Base-by-base conservation (phyloP, 1,140 invertebrate species). In the Nomia melanderi region DNA sequence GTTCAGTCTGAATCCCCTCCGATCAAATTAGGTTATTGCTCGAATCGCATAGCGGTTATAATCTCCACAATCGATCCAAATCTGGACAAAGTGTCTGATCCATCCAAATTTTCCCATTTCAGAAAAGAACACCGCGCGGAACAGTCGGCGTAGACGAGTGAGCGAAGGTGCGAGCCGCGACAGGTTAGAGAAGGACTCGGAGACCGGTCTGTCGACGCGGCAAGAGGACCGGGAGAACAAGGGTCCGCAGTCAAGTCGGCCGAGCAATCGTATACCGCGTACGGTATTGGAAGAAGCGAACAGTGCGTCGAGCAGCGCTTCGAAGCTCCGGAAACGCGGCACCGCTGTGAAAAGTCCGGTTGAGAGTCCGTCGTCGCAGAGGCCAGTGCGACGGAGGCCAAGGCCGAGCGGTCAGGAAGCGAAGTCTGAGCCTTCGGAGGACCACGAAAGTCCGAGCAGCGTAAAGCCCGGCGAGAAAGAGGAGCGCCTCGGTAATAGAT, bases 201-300 rank as follows among this genome's bases (percentile, higher is more conserved):
- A 89, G 25, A 77, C 83, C 17, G 81, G 72, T n/a, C 39, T 88
- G 47, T 84, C 88, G 29, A 80, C 85, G 53, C 86, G 88, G 6
- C 88, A 91, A 62, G 92, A 93, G 63, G 92, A 93, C 50, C 87
- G 92, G 0, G 92, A 93, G 67, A 93, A 93, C 81, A 93, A 92
- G 70, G 91, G 91, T 1, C 91, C 91, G 1, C 72, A 86, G 7
- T 72, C 86, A 0, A 88, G 89, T 17, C 88, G 88, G 82, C 74
- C 86, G 0, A 84, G 87, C 8, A 92, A 90, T 59, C 85, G 91
- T 14, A 84, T 90, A 2, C 82, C 88, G 0, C 87, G 92, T 36
- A 88, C 90, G 2, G 91, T 92, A 14, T 79, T 92, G 12, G 92
- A 92, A 44, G 92, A 92, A 53, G 88, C 91, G 7, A 92, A 92